Percentiles rank a stretch among this genome's conserved stretches.
phyloP scores from a whole-genome alignment of 2,113 vertebrate species.

The Panurus biarmicus region DNA sequence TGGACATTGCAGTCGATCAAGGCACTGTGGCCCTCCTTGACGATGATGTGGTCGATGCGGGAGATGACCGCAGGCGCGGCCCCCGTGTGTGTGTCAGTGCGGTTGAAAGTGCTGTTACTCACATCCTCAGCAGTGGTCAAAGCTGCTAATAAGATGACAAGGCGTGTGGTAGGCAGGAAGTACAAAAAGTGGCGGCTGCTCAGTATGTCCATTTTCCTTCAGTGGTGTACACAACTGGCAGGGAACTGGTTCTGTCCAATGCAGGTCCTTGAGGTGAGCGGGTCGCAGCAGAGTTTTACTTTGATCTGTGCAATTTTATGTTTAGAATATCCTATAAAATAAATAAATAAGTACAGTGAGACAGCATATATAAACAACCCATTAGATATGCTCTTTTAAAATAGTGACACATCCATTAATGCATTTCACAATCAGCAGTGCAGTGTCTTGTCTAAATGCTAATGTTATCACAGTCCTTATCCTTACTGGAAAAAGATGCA shows the following conservation, averaged over 20 bases:
- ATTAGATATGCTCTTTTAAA: conserved; percentile 40
- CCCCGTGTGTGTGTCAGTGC: conserved; percentile 55
- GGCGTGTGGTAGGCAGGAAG: conserved; percentile 64
- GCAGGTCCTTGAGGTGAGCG: neutral
- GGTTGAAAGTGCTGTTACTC: conserved; percentile 69
- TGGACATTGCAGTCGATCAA: conserved; percentile 90
- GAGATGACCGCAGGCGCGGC: conserved; percentile 74
- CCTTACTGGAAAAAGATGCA: conserved; percentile 45
- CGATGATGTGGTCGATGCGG: conserved; percentile 84
- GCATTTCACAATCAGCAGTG: neutral
- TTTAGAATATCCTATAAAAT: conserved; percentile 57
- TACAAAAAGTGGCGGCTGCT: conserved; percentile 44
- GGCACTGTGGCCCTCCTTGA: conserved; percentile 87
- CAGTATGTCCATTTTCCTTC: conserved; percentile 60
- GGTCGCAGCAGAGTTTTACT: conserved; percentile 30
- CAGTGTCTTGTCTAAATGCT: conserved; percentile 31
- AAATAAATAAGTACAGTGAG: conserved; percentile 2
- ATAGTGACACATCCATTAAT: conserved; percentile 29
- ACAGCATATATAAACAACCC: neutral
- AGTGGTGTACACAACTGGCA: neutral
- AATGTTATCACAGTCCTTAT: conserved; percentile 9
- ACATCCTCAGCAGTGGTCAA: conserved; percentile 54
- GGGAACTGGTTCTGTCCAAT: conserved; percentile 8
- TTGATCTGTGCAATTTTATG: conserved; percentile 21
- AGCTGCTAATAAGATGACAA: conserved; percentile 66